These are phyloP conservation scores for Neodiprion virginianus DNA, from an alignment of 1,140 invertebrate species.

Conservation along the genomic window DNA sequence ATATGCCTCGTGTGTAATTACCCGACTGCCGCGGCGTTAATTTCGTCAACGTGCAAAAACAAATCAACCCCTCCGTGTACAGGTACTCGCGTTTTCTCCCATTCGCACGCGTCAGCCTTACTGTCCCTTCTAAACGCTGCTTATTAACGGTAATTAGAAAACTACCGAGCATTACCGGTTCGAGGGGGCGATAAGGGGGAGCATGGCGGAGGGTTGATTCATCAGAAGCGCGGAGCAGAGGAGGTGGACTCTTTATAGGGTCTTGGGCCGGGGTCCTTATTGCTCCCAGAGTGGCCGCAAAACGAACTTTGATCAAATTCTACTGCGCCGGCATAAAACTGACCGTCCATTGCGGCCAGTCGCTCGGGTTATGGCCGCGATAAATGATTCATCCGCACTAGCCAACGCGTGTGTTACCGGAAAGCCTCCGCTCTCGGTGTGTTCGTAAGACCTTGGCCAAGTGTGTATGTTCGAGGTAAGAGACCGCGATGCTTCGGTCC, in stretches of 20 bases:
- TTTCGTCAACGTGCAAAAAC: not conserved
- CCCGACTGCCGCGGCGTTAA: no score
- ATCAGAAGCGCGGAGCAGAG: not conserved
- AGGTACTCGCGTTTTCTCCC: no score
- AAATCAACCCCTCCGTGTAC: not conserved
- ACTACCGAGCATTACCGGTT: not conserved
- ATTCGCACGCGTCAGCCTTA: not conserved
- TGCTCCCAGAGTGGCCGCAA: slow-evolving; percentile 63
- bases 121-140: not conserved
- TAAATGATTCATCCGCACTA: slow-evolving; percentile 62
- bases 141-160: not conserved
- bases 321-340: slow-evolving; percentile 62
- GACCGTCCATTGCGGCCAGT: slow-evolving; percentile 42
- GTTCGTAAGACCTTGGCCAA: slow-evolving; percentile 18
- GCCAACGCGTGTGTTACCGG: slow-evolving; percentile 30
- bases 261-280: slow-evolving; percentile 42
- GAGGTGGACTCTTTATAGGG: not conserved
- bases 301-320: slow-evolving; percentile 65
- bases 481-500: slow-evolving; percentile 19
- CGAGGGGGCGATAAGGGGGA: not conserved
- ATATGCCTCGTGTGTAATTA: not conserved
- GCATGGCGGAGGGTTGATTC: not conserved
- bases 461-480: not conserved
- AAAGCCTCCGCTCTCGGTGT: slow-evolving; percentile 22
- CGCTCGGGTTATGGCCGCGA: slow-evolving; percentile 46